These are phyloP conservation scores for Chrysemys picta DNA, from an alignment of 2,113 vertebrate species.

Conservation along the genomic window DNA sequence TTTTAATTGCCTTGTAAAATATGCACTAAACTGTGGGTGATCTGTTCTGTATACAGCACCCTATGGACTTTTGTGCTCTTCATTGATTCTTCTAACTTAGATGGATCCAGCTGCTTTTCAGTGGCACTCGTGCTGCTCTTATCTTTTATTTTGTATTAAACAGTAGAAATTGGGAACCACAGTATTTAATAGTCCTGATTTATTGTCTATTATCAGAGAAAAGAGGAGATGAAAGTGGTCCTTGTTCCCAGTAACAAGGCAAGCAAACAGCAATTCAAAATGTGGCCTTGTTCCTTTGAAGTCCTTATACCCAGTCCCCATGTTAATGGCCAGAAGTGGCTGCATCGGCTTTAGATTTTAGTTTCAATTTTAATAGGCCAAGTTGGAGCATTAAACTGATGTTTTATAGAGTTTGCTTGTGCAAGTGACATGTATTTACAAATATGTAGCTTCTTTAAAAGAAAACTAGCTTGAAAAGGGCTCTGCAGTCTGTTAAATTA, in stretches of 20 bases:
- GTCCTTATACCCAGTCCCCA: not conserved
- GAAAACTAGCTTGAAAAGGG: conserved; percentile 28
- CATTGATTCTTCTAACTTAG: not conserved
- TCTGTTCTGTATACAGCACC: not conserved
- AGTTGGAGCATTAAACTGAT: not conserved
- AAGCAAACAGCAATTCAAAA: not conserved
- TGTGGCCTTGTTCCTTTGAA: not conserved
- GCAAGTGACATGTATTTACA: not conserved
- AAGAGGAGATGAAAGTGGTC: not conserved
- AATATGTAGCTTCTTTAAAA: not conserved
- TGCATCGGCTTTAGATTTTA: not conserved
- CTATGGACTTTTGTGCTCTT: not conserved
- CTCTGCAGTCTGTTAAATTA: conserved; percentile 6
- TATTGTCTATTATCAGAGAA: not conserved
- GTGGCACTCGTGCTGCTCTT: accelerated
- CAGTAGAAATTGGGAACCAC: not conserved
- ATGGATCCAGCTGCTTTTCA: not conserved
- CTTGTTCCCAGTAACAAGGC: not conserved
- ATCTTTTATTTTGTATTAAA: not conserved
- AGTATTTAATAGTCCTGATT: not conserved
- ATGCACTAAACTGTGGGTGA: not conserved
- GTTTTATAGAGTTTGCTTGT: not conserved
- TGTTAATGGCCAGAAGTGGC: not conserved
- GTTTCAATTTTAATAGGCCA: not conserved
- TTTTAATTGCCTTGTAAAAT: conserved; percentile 42